Conservation (phyloP, 2,113 vertebrate species). For the Uria lomvia region DNA sequence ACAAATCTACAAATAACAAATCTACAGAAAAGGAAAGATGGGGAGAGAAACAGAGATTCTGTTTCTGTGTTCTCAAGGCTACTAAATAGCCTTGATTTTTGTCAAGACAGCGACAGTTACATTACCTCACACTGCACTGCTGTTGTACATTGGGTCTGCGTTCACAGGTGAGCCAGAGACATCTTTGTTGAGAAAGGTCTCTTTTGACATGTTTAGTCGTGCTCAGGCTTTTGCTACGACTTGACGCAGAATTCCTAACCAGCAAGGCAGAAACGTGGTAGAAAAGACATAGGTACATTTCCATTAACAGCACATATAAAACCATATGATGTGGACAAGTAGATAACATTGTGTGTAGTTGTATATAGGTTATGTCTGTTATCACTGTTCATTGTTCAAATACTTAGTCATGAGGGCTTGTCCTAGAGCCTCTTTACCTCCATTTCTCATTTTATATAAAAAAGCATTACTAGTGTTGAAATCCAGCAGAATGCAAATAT, state of each 20-base stretch:
- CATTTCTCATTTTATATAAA: neutral
- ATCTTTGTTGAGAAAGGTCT: neutral
- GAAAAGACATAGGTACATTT: accelerated
- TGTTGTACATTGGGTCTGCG: neutral
- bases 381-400: neutral
- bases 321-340: neutral
- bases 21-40: neutral
- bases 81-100: neutral
- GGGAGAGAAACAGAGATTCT: neutral
- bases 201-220: neutral
- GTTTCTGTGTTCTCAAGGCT: no score
- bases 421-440: neutral
- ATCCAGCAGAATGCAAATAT: neutral
- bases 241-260: neutral
- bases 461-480: neutral
- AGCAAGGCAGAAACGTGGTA: neutral
- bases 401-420: neutral
- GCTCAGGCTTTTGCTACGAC: neutral
- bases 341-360: neutral
- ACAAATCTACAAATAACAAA: neutral
- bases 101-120: neutral
- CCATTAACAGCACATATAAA: neutral
- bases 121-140: neutral
- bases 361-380: neutral
- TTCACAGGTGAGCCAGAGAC: neutral